phyloP scores from a whole-genome alignment of 1,140 invertebrate genomes.

The Paralvinella palmiformis region DNA sequence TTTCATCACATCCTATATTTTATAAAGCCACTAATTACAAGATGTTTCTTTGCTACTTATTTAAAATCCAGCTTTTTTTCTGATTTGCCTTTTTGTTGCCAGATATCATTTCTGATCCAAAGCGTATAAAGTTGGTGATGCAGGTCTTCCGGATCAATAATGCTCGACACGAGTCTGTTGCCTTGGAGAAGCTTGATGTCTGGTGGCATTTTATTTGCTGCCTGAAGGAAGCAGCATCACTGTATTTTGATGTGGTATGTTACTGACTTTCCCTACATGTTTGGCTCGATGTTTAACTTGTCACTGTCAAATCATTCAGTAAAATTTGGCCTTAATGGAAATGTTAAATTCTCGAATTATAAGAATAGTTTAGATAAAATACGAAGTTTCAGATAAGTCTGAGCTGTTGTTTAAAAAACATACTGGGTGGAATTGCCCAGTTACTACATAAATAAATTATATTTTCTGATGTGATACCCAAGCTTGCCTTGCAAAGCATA shows the following conservation, averaged over 20 bases:
- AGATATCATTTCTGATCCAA: conserved; percentile 37
- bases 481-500: too few species aligned
- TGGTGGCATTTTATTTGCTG: conserved; percentile 43
- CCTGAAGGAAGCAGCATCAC: conserved; percentile 31
- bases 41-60: too few species aligned
- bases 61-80: neutral
- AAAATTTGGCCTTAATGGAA: neutral
- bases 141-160: conserved; percentile 39
- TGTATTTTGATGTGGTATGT: conserved; percentile 41
- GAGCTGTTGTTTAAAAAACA: too few species aligned
- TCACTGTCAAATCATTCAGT: too few species aligned
- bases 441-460: too few species aligned
- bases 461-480: too few species aligned
- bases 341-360: neutral
- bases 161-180: conserved; percentile 35
- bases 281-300: neutral
- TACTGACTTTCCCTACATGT: neutral
- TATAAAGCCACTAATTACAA: too few species aligned
- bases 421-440: too few species aligned
- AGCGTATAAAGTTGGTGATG: conserved; percentile 41
- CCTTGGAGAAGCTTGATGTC: conserved; percentile 34
- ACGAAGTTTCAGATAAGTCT: too few species aligned
- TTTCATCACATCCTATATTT: neutral
- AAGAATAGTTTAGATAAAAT: neutral
- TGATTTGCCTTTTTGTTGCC: conserved; percentile 13